Percentiles rank a stretch among this genome's conserved stretches.
Conservation (phyloP, 2,113 vertebrate genomes). For the Globicephala melas region DNA sequence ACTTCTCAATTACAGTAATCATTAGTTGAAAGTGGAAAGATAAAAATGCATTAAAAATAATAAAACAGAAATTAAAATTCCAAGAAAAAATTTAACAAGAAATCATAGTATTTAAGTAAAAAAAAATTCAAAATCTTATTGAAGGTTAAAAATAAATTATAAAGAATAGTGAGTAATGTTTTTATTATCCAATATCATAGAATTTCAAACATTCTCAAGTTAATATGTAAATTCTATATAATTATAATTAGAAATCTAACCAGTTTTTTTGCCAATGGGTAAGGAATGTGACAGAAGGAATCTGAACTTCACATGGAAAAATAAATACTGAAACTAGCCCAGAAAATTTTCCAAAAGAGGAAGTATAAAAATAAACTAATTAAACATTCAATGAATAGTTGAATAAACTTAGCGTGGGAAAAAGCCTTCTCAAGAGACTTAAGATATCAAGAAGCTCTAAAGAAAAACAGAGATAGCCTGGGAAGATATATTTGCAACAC, state of each 20-base stretch:
- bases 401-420: not conserved
- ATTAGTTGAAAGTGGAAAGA: not conserved
- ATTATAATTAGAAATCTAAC: not conserved
- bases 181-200: not conserved
- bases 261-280: not conserved
- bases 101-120: not conserved
- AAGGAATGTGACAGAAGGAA: not conserved
- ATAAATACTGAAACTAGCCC: slow-evolving; percentile 28
- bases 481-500: not conserved
- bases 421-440: not conserved
- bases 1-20: not conserved
- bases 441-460: not conserved
- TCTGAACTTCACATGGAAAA: slow-evolving; percentile 30
- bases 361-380: slow-evolving; percentile 23
- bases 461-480: not conserved
- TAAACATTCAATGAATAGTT: not conserved
- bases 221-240: not conserved
- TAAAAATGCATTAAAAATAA: not conserved
- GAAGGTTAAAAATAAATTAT: not conserved
- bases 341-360: slow-evolving; percentile 6
- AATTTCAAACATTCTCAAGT: not conserved
- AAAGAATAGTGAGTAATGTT: not conserved
- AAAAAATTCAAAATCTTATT: not conserved
- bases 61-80: not conserved
- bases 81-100: not conserved